Evolutionary conservation across 2,113 vertebrate genomes (phyloP).

Genomic region (Pseudorasbora parva): DNA sequence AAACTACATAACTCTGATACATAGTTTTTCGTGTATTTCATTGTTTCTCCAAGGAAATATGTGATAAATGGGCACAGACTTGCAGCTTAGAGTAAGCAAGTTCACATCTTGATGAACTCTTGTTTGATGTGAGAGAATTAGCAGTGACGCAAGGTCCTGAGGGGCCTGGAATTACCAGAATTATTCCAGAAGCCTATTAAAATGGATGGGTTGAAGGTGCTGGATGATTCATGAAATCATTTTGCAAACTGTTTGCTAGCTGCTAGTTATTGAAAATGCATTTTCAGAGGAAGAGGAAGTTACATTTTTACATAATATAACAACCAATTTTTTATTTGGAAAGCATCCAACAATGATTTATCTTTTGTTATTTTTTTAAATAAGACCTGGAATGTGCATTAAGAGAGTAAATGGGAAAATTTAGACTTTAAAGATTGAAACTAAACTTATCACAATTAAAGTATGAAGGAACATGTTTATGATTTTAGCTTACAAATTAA

Average conservation of each 20-base stretch:
- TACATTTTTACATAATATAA: too few species aligned
- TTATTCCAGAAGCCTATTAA: conserved; percentile 27
- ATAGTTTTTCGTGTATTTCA: not conserved
- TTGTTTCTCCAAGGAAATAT: not conserved
- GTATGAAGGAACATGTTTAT: too few species aligned
- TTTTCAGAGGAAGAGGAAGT: not conserved
- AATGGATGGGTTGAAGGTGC: conserved; percentile 14
- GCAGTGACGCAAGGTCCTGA: conserved; percentile 24
- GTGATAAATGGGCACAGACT: not conserved
- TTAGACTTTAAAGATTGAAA: not conserved
- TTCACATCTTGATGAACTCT: conserved; percentile 28
- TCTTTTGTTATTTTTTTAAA: not conserved
- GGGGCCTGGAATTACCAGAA: conserved; percentile 21
- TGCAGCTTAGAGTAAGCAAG: not conserved
- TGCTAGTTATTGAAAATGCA: not conserved
- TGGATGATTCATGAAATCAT: conserved; percentile 21
- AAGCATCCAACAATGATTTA: too few species aligned
- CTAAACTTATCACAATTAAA: not conserved
- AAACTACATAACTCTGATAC: not conserved
- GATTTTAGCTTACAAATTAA: too few species aligned
- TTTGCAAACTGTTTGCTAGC: not conserved
- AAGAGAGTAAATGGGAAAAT: not conserved
- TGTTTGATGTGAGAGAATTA: conserved; percentile 29
- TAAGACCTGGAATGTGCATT: not conserved
- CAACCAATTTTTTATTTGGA: not conserved